phyloP scores from a whole-genome alignment of 2,113 vertebrate species.

The Oreochromis aureus region DNA sequence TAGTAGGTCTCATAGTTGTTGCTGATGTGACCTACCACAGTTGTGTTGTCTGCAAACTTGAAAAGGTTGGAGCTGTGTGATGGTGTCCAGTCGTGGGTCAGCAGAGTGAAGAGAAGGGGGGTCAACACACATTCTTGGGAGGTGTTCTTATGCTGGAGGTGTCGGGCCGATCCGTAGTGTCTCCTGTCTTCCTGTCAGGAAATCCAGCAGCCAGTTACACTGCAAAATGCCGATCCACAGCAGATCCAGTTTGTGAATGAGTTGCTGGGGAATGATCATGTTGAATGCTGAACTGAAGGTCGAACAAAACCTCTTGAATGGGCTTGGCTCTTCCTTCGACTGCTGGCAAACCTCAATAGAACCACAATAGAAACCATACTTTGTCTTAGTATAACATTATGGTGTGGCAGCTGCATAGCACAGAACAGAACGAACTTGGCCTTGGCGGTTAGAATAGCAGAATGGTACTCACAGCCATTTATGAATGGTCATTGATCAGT shows the following conservation, averaged over 20 bases:
- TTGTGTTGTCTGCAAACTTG: too few relatives aligned
- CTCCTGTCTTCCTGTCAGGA: neutral
- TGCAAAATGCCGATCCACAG: neutral
- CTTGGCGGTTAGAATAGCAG: neutral
- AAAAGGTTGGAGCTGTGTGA: too few relatives aligned
- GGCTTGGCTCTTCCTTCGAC: neutral
- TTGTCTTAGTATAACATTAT: neutral
- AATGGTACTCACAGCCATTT: neutral
- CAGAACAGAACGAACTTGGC: neutral
- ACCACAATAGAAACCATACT: neutral
- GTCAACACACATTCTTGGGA: neutral
- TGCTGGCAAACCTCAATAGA: neutral
- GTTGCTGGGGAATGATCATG: neutral
- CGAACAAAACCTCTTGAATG: neutral
- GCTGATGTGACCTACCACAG: too few relatives aligned
- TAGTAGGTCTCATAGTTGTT: too few relatives aligned
- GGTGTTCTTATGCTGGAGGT: neutral
- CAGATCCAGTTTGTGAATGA: neutral
- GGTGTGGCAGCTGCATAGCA: neutral
- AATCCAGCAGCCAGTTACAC: neutral
- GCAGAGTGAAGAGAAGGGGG: neutral
- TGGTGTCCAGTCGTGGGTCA: neutral
- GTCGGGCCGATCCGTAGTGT: neutral
- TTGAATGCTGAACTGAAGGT: neutral
- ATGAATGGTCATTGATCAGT: neutral